Conservation (phyloP, 1,140 invertebrate genomes). For the Aphidius ervi region DNA sequence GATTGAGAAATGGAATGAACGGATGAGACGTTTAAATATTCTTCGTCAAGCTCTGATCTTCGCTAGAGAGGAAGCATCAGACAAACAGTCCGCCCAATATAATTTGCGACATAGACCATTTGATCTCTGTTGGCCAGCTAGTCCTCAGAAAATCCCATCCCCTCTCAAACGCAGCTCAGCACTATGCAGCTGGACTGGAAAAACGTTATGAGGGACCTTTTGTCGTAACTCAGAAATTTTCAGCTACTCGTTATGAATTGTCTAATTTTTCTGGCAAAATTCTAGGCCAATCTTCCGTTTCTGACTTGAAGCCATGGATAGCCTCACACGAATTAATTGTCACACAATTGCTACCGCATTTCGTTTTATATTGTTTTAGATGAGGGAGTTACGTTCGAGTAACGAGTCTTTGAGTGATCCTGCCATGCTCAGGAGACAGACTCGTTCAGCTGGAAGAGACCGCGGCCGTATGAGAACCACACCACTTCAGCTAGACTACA, state of each 20-base stretch:
- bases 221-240: not conserved
- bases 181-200: slow-evolving; percentile 20
- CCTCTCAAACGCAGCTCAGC: slow-evolving; percentile 13
- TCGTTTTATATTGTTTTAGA: too few relatives aligned
- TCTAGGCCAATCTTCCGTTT: not conserved
- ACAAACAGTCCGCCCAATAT: slow-evolving; percentile 5
- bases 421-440: too few relatives aligned
- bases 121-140: slow-evolving; percentile 12
- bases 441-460: too few relatives aligned
- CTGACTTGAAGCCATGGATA: not conserved
- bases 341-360: too few relatives aligned
- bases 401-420: too few relatives aligned
- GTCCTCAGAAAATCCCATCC: slow-evolving; percentile 16
- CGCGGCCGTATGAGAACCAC: too few relatives aligned
- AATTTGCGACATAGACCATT: not conserved
- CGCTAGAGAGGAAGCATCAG: not conserved
- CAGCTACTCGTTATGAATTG: not conserved
- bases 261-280: not conserved
- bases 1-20: not conserved
- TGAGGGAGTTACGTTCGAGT: too few relatives aligned
- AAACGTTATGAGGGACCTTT: slow-evolving; percentile 20
- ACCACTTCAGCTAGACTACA: too few relatives aligned
- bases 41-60: not conserved
- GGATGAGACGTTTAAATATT: not conserved
- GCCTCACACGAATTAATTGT: too few relatives aligned